Evolutionary conservation across 2,113 vertebrate species (phyloP).

Genomic region (Phrynosoma platyrhinos): DNA sequence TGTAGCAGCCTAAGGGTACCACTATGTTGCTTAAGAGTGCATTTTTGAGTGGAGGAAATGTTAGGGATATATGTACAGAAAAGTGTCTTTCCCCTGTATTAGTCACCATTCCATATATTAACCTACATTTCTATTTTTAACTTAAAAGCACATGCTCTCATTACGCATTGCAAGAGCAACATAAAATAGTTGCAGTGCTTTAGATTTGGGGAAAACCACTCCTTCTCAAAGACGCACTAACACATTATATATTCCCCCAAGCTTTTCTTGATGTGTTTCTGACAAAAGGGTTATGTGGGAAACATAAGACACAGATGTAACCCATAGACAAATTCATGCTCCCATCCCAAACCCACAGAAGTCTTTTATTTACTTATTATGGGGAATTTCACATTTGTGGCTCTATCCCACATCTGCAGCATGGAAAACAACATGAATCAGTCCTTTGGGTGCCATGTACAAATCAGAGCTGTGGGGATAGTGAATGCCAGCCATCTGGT

Average conservation of each 20-base stretch:
- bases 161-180: conserved; percentile 44
- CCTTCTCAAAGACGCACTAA: neutral
- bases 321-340: neutral
- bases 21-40: conserved; percentile 3
- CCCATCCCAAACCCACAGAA: neutral
- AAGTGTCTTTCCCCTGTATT: conserved; percentile 32
- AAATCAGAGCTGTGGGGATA: conserved; percentile 1
- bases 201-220: neutral
- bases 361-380: neutral
- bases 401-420: neutral
- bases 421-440: neutral
- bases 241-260: neutral
- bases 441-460: neutral
- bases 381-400: neutral
- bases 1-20: conserved; percentile 35
- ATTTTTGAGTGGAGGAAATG: conserved; percentile 30
- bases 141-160: neutral
- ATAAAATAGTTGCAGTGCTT: conserved; percentile 1
- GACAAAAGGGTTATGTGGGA: neutral
- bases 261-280: neutral
- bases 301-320: neutral
- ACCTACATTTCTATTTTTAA: conserved; percentile 40
- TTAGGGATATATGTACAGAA: conserved; percentile 29
- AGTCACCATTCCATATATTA: conserved; percentile 49
- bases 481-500: conserved; percentile 29